phyloP scores from a whole-genome alignment of 1,140 invertebrate species.

The Drosophila ananassae region DNA sequence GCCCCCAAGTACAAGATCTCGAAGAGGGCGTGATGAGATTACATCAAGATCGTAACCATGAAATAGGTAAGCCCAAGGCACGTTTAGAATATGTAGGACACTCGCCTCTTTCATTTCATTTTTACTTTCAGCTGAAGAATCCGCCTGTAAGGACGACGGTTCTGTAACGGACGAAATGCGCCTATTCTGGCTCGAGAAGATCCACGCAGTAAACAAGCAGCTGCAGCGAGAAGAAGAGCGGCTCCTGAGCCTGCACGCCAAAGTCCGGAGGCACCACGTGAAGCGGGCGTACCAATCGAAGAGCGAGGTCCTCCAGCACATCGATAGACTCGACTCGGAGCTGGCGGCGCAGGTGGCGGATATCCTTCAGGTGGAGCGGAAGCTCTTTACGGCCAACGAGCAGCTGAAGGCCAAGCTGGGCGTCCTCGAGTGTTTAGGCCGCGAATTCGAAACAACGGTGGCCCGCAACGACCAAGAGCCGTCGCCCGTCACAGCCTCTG shows the following conservation, averaged over 20 bases:
- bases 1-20: slow-evolving; percentile 11
- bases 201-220: slow-evolving; percentile 89
- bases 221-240: slow-evolving; percentile 89
- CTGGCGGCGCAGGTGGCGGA: slow-evolving; percentile 86
- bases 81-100: not conserved
- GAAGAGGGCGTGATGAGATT: slow-evolving; percentile 68
- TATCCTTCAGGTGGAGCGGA: slow-evolving; percentile 87
- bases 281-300: slow-evolving; percentile 86
- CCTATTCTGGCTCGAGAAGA: slow-evolving; percentile 88
- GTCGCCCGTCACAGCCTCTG: not conserved
- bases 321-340: slow-evolving; percentile 85
- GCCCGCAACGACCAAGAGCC: not conserved
- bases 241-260: slow-evolving; percentile 87
- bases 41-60: slow-evolving; percentile 1
- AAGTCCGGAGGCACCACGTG: slow-evolving; percentile 88
- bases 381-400: slow-evolving; percentile 87
- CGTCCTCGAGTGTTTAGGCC: slow-evolving; percentile 87
- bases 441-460: slow-evolving; percentile 86
- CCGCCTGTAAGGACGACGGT: not conserved
- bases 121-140: not conserved
- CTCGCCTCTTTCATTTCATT: not conserved
- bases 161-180: slow-evolving; percentile 83
- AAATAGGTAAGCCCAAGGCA: slow-evolving; percentile 30
- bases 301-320: slow-evolving; percentile 77
- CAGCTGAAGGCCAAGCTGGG: slow-evolving; percentile 87